phyloP scores from a whole-genome alignment of 2,797 vertebrate species.

The Mallotus villosus region DNA sequence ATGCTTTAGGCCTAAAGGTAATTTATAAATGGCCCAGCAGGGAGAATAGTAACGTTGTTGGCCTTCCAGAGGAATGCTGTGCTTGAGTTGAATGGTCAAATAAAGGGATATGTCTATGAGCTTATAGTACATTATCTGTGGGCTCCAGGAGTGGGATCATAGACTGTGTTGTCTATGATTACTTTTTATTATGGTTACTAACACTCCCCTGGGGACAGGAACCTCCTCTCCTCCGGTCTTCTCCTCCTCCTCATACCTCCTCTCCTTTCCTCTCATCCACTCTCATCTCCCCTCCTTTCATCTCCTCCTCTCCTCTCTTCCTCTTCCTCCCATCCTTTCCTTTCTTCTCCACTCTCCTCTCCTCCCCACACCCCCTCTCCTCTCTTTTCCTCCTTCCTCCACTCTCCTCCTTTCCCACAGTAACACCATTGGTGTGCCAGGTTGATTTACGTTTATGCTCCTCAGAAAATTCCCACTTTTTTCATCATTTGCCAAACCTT shows the following conservation, averaged over 20 bases:
- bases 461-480: constrained; percentile 39
- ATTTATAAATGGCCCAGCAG: neutral
- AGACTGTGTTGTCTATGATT: neutral
- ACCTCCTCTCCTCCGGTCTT: neutral
- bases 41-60: neutral
- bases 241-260: too few relatives aligned
- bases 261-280: neutral
- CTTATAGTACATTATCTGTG: neutral
- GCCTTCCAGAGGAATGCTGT: neutral
- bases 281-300: neutral
- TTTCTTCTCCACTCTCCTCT: neutral
- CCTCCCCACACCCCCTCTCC: neutral
- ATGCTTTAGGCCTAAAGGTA: neutral
- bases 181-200: too few relatives aligned
- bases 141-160: neutral
- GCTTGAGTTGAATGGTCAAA: neutral
- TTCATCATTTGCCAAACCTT: constrained; percentile 41
- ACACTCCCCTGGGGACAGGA: too few relatives aligned
- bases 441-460: constrained; percentile 49
- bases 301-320: neutral
- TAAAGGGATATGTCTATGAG: neutral
- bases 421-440: constrained; percentile 18
- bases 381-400: neutral
- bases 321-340: too few relatives aligned
- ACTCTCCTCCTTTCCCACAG: constrained; percentile 10